Conservation (phyloP, 2,113 vertebrate genomes). For the Scalopus aquaticus region DNA sequence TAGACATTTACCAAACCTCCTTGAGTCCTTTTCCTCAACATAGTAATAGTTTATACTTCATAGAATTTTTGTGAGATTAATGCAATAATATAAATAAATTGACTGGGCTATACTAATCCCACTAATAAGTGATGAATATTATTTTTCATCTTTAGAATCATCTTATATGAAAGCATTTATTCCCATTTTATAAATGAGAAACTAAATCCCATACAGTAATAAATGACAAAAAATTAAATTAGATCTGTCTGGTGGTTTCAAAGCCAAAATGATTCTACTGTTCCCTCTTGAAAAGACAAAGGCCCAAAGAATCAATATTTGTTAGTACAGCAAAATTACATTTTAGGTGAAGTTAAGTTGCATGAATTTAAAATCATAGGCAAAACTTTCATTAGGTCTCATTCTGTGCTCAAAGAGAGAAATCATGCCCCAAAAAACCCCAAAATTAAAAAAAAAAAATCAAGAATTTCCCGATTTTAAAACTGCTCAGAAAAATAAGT, state of each 20-base stretch:
- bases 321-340: not conserved
- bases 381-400: not conserved
- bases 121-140: not conserved
- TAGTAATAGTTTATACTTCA: not conserved
- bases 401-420: constrained; percentile 29
- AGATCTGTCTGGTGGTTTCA: not conserved
- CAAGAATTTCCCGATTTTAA: not conserved
- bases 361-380: not conserved
- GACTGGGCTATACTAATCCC: not conserved
- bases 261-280: not conserved
- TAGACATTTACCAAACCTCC: not conserved
- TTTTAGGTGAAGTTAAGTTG: not conserved
- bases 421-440: not conserved
- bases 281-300: not conserved
- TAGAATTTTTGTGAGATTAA: not conserved
- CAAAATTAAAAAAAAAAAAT: not conserved
- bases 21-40: not conserved
- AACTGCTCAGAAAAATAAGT: not conserved
- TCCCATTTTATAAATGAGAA: not conserved
- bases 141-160: constrained; percentile 27
- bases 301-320: not conserved
- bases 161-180: not conserved
- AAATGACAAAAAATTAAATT: not conserved
- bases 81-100: not conserved
- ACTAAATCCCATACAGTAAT: not conserved